Base-by-base conservation (phyloP, 2,113 vertebrate genomes). In the Erythrocebus patas region DNA sequence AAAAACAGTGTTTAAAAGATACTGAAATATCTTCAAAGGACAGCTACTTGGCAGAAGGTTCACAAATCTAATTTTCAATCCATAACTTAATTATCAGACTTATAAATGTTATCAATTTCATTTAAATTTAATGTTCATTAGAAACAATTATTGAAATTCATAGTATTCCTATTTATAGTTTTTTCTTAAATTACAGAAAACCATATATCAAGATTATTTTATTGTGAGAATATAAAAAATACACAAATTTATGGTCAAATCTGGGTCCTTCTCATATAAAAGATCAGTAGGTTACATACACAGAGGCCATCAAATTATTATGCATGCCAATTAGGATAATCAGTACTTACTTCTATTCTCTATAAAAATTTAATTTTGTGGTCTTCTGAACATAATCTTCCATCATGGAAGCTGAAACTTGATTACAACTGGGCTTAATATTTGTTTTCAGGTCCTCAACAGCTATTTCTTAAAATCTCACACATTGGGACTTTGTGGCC, bases 181-280 rank as follows among this genome's bases (percentile, higher is more conserved):
- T 93, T 87, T 72, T 64, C 55, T 92, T 78, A 89, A 94, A 84
- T 52, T 81, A 78, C 7, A 89, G 40, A 96, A 96, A 87, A 76
- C 18, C 30, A 93, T 76, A 93, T 45, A 66, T 55, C 3, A 40
- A 96, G 48, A 97, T 85, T 50, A 59, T 75, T 79, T 93, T 89
- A 93, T 3, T 78, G 16, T 80, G 4, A 82, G 45, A 95, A 78
- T 80, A 87, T 18, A 25, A 70, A 94, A 93, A 70, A 70, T 20
- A 73, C 1, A 91, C 20, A 72, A n/a, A 61, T n/a, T 57, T 81
- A 38, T 96, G 27, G 22, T 76, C n/a, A 76, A 93, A 81, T 61
- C 43, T 64, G 59, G 50, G 38, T 59, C 18, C 59, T 92, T 84
- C 68, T 35, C 13, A 72, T 59, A 61, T 59, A 13, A 91, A 94